Percentiles rank a stretch among this genome's conserved stretches.
Conservation (phyloP, 1,140 invertebrate species). For the Bombus breviceps region DNA sequence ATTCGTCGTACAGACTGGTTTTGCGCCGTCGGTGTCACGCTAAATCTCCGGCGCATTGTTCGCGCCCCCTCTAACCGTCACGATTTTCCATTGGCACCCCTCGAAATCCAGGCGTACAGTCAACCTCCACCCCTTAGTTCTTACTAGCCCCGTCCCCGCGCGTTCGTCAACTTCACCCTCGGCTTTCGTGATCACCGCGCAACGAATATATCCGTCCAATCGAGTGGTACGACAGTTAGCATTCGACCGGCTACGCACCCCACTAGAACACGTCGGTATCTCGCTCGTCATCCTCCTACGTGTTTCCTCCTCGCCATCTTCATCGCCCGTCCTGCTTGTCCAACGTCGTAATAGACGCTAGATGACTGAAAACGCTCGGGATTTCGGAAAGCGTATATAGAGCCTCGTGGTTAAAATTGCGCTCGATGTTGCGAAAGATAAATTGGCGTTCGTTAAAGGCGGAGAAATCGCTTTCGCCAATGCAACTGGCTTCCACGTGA, state of each 20-base stretch:
- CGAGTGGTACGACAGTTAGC: slow-evolving; percentile 46
- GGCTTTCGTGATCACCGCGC: slow-evolving; percentile 45
- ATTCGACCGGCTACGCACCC: slow-evolving; percentile 24
- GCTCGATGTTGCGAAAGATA: not conserved
- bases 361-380: too few relatives aligned
- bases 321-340: not conserved
- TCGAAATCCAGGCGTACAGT: slow-evolving; percentile 59
- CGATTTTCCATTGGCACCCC: slow-evolving; percentile 76
- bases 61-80: slow-evolving; percentile 75
- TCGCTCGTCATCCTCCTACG: slow-evolving; percentile 15
- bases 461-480: slow-evolving; percentile 24
- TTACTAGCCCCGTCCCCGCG: slow-evolving; percentile 39
- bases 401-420: not conserved
- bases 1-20: slow-evolving; percentile 61
- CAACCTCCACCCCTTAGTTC: slow-evolving; percentile 50
- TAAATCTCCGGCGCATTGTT: slow-evolving; percentile 78
- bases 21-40: slow-evolving; percentile 75
- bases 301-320: too few relatives aligned
- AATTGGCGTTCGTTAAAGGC: slow-evolving; percentile 1
- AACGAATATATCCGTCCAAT: slow-evolving; percentile 49
- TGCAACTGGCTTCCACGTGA: not conserved
- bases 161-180: slow-evolving; percentile 46
- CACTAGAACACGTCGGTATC: slow-evolving; percentile 1
- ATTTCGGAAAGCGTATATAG: not conserved
- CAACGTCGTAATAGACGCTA: not conserved